Evolutionary conservation across 2,888 invertebrate genomes (phyloP).

Genomic region (Congeria kusceri): DNA sequence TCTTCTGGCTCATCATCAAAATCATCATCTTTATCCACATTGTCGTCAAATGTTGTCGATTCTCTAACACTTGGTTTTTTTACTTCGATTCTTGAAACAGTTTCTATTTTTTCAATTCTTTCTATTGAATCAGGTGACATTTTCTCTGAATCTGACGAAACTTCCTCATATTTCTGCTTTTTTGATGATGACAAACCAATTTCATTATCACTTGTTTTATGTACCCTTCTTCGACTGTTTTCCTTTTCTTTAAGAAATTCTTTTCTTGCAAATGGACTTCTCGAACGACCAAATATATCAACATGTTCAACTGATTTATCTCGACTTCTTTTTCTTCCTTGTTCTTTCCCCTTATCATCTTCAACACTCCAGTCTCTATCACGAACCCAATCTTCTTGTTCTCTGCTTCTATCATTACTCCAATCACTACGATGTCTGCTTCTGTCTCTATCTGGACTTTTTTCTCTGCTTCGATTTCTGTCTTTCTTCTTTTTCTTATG

Average conservation of each 20-base stretch:
- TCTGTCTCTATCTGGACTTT: conserved; percentile 13
- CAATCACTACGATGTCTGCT: conserved; percentile 17
- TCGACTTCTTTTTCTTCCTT: conserved; percentile 26
- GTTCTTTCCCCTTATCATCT: conserved; percentile 12
- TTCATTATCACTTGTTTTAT: conserved; percentile 14
- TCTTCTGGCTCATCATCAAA: conserved; percentile 59
- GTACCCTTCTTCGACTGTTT: conserved; percentile 9
- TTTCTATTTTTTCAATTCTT: conserved; percentile 27
- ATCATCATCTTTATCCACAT: conserved; percentile 47
- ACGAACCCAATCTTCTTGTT: conserved; percentile 27
- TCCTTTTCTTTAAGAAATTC: conserved; percentile 32
- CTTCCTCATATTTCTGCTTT: conserved; percentile 32
- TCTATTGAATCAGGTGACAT: conserved; percentile 6
- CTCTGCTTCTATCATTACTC: conserved; percentile 15
- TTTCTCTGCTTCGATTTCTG: conserved; percentile 29
- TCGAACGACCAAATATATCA: conserved; percentile 59
- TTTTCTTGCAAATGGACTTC: conserved; percentile 49
- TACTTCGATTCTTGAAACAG: conserved; percentile 44
- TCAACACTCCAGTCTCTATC: conserved; percentile 31
- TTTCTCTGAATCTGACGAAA: conserved; percentile 39
- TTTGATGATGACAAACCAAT: conserved; percentile 16
- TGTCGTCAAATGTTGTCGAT: conserved; percentile 7
- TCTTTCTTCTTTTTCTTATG: conserved; percentile 52
- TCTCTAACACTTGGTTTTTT: conserved; percentile 20
- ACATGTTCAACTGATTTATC: conserved; percentile 43